Evolutionary conservation across 2,113 vertebrate species (phyloP).

Genomic region (Chaetura pelagica): DNA sequence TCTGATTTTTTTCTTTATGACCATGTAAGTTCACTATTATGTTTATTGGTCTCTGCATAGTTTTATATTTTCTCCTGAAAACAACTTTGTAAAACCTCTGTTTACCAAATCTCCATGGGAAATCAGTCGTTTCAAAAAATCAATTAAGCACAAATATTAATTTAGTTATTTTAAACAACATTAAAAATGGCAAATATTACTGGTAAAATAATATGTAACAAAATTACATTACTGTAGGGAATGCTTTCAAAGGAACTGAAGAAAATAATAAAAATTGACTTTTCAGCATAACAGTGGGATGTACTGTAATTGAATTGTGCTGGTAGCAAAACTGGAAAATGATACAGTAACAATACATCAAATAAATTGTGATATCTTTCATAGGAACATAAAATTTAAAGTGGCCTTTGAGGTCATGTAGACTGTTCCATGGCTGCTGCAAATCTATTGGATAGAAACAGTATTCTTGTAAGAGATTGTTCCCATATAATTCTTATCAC

Average conservation of each 20-base stretch:
- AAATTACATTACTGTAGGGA: background rate
- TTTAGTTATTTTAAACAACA: background rate
- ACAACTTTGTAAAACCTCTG: background rate
- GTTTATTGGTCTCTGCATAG: background rate
- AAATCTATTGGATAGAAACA: background rate
- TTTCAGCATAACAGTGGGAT: background rate
- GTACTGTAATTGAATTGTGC: slow-evolving; percentile 3
- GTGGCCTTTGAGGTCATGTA: background rate
- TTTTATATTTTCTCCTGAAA: background rate
- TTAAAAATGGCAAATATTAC: background rate
- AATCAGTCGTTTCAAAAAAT: background rate
- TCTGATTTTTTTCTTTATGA: background rate
- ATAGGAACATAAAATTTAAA: background rate
- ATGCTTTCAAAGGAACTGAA: background rate
- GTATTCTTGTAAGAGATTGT: background rate
- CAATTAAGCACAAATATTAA: background rate
- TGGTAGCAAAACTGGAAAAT: background rate
- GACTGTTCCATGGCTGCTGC: background rate
- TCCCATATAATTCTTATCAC: background rate
- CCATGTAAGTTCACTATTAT: background rate
- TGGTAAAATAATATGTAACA: background rate
- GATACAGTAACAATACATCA: background rate
- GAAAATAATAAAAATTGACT: background rate
- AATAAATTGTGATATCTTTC: background rate
- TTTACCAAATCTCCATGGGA: background rate